Percentiles rank a stretch among this genome's conserved stretches.
Conservation (phyloP, 2,797 vertebrate genomes). For the Gymnodraco acuticeps region DNA sequence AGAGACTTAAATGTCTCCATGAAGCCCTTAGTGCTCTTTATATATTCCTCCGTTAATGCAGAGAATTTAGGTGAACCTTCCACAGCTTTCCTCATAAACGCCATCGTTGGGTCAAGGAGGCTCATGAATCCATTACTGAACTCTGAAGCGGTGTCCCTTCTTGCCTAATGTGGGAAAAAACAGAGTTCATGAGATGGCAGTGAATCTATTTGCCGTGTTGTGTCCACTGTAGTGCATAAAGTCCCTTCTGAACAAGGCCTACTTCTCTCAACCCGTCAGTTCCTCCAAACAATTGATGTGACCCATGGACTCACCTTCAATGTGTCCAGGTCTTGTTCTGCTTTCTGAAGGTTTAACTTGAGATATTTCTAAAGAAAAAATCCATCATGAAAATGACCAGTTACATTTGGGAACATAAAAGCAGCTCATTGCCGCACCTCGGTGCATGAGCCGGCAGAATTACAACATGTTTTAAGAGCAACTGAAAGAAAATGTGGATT, state of each 20-base stretch:
- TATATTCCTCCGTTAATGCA: too few species aligned
- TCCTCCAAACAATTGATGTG: background rate
- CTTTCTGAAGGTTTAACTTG: background rate
- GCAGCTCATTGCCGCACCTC: too few species aligned
- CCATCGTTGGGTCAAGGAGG: fast-evolving
- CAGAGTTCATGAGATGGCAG: background rate
- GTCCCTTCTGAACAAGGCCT: background rate
- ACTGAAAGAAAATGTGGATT: too few species aligned
- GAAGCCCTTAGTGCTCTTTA: too few species aligned
- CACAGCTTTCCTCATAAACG: fast-evolving
- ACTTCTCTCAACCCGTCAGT: background rate
- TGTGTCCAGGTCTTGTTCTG: fast-evolving
- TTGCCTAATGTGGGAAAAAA: background rate
- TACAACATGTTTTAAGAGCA: too few species aligned
- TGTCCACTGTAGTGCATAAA: background rate
- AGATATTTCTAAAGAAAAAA: background rate
- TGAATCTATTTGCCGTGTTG: too few species aligned
- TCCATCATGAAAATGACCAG: background rate
- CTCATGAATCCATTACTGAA: fast-evolving
- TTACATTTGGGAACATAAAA: too few species aligned
- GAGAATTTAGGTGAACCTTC: too few species aligned
- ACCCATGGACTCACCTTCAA: background rate
- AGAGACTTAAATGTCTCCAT: fast-evolving
- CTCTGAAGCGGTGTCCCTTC: fast-evolving
- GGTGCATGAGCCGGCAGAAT: too few species aligned